Evolutionary conservation across 2,888 invertebrate genomes (phyloP), one percentile per base, ranked within the genome.

Genomic region (Orthonychiurus folsomi): DNA sequence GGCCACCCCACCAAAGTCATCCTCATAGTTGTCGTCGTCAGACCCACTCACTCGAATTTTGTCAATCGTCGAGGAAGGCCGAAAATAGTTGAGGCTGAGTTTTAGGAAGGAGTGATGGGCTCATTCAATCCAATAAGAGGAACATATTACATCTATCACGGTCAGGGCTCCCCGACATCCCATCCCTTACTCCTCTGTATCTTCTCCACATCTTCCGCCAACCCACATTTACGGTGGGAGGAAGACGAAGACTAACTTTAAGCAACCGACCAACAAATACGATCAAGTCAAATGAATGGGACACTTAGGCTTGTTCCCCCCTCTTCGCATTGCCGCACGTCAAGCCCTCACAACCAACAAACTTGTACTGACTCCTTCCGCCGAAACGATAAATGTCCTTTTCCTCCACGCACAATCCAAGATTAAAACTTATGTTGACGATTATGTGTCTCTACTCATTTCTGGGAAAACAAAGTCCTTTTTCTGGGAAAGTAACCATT

Each of bases 351-450:
- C 24, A 20, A 52, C 20, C n/a, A 52, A 52, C 24, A 21, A 20
- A 52, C 52, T 52, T 5, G 9, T 20, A 28, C 60, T 18, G 27
- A 53, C 53, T 20, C 52, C 52, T 52, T 52, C 12, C 20, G 5
- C 52, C 20, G 21, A 9, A 52, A 20, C 21, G 20, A 52, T 52
- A 52, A 52, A 52, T 52, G 52, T 52, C 52, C 9, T 52, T n/a
- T 5, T 3, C 24, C 24, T 52, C 52, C 50, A 61, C 18, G 54
- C n/a, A 50, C 50, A 26, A n/a, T n/a, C 27, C 37, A 21, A 64
- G 61, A 61, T 63, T 63, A 63, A 59, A 66, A 63, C 61, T 63
- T 63, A 63, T 61, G 63, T 61, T 59, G 60, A 61, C 66, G 62
- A 66, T 66, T 66, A 66, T 66, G 57, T 59, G 57, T 37, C 57